Conservation (phyloP, 2,797 vertebrate species). For the Protonibea diacanthus region DNA sequence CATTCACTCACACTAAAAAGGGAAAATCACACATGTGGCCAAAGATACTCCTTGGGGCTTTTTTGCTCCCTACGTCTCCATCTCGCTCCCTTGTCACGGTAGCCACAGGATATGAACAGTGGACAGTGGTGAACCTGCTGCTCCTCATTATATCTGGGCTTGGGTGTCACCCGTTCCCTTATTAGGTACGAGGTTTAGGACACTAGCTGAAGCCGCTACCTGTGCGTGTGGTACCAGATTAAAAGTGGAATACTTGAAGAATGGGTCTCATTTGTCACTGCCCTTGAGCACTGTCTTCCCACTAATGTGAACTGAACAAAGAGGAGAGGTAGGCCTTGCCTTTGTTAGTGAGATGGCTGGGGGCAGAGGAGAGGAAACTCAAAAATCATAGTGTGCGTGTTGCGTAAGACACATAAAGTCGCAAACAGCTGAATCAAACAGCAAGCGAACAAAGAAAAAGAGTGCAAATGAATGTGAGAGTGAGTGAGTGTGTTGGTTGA, state of each 20-base stretch:
- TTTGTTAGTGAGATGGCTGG: slow-evolving; percentile 55
- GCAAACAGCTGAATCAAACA: slow-evolving; percentile 74
- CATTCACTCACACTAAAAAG: slow-evolving; percentile 80
- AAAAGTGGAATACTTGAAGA: slow-evolving; percentile 95
- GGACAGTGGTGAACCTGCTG: slow-evolving; percentile 62
- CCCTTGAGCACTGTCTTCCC: slow-evolving; percentile 91
- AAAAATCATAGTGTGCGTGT: slow-evolving; percentile 74
- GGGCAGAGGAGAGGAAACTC: slow-evolving; percentile 62
- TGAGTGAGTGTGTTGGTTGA: slow-evolving; percentile 39
- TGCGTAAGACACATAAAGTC: slow-evolving; percentile 83
- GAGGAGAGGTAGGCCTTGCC: slow-evolving; percentile 69
- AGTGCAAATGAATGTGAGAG: slow-evolving; percentile 57
- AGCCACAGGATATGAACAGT: slow-evolving; percentile 66
- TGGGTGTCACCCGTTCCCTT: slow-evolving; percentile 51
- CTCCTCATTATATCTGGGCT: slow-evolving; percentile 54
- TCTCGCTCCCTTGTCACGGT: slow-evolving; percentile 64
- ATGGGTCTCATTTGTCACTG: slow-evolving; percentile 92
- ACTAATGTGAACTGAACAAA: slow-evolving; percentile 95
- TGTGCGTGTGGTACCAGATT: slow-evolving; percentile 53
- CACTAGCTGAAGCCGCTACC: slow-evolving; percentile 39
- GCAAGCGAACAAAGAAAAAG: slow-evolving; percentile 82
- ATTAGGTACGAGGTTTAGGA: slow-evolving; percentile 58
- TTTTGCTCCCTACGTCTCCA: slow-evolving; percentile 55
- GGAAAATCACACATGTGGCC: slow-evolving; percentile 90
- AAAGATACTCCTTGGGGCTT: slow-evolving; percentile 88